Percentiles rank a stretch among this genome's conserved stretches.
Evolutionary conservation across 2,113 vertebrate species (phyloP).

Genomic region (Fulmarus glacialis): DNA sequence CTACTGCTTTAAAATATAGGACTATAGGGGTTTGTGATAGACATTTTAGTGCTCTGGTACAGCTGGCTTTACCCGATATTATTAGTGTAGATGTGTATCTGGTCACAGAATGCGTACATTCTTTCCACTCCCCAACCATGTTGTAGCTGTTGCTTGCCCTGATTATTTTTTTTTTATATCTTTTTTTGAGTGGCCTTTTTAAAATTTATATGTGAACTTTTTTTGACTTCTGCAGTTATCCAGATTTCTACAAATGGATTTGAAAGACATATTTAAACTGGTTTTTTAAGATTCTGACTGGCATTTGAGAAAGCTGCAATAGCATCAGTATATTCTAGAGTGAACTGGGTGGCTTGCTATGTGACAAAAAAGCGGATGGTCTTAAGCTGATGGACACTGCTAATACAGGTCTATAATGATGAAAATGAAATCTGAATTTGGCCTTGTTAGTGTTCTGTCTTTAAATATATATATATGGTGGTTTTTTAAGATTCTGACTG

Average conservation of each 20-base stretch:
- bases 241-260: not conserved
- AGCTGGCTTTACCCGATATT: not conserved
- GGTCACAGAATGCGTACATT: not conserved
- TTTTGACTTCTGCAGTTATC: not conserved
- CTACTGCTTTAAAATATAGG: not conserved
- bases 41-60: not conserved
- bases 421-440: not conserved
- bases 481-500: not conserved
- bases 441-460: not conserved
- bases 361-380: not conserved
- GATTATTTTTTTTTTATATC: too few species aligned
- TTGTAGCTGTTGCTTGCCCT: not conserved
- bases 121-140: not conserved
- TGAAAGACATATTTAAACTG: not conserved
- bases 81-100: not conserved
- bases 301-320: not conserved
- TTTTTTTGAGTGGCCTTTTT: not conserved
- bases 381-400: not conserved
- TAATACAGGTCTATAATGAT: not conserved
- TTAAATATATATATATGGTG: not conserved
- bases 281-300: not conserved
- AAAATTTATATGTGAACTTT: not conserved
- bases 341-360: not conserved
- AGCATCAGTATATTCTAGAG: not conserved
- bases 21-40: fast-evolving